phyloP scores from a whole-genome alignment of 1,140 invertebrate species.

The Scylla paramamosain region DNA sequence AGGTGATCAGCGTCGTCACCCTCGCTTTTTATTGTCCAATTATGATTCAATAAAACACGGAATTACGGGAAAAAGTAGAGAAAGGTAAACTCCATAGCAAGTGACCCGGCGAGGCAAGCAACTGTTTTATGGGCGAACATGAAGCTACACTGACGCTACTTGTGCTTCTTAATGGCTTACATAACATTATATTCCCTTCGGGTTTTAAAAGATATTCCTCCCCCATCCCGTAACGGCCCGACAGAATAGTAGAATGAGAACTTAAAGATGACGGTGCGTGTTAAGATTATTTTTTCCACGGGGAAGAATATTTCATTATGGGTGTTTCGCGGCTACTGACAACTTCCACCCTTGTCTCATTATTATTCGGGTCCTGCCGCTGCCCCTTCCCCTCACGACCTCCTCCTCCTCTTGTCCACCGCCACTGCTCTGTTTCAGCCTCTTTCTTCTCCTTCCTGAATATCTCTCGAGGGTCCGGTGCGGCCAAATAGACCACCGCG shows the following conservation, averaged over 20 bases:
- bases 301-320: neutral
- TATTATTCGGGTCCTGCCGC: slow-evolving; percentile 4
- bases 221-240: too few relatives aligned
- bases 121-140: neutral
- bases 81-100: slow-evolving; percentile 5
- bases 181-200: neutral
- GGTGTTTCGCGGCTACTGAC: neutral
- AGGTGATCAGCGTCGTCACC: slow-evolving; percentile 6
- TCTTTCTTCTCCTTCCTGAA: neutral
- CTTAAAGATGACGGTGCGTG: neutral
- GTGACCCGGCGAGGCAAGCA: neutral
- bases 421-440: neutral
- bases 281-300: neutral
- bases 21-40: slow-evolving; percentile 1
- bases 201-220: too few relatives aligned
- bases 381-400: neutral
- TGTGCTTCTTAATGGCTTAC: neutral
- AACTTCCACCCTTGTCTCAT: slow-evolving; percentile 13
- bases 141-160: neutral
- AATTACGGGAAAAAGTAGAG: neutral
- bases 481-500: too few relatives aligned
- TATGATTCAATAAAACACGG: slow-evolving; percentile 16
- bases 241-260: neutral
- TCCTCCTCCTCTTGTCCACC: neutral
- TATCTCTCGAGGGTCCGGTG: neutral